Conservation (phyloP, 2,888 invertebrate genomes). For the Nesidiocoris tenuis region DNA sequence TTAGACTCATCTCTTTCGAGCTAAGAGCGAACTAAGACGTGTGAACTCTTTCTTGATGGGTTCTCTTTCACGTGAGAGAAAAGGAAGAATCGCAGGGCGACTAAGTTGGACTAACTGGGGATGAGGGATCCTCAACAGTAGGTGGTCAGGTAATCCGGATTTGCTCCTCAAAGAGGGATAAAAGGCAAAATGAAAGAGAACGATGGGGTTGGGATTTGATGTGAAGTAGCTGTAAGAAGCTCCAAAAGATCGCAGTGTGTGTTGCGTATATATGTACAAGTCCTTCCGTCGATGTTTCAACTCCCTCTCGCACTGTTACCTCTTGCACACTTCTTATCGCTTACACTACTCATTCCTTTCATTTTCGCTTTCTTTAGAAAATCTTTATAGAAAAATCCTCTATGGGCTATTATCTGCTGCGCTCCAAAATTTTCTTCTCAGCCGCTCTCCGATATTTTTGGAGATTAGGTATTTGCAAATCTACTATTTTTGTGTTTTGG, state of each 20-base stretch:
- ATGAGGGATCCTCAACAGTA: slow-evolving; percentile 19
- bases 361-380: not conserved
- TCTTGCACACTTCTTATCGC: not conserved
- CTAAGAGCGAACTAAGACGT: not conserved
- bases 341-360: not conserved
- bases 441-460: too few species aligned
- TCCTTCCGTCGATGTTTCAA: not conserved
- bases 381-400: not conserved
- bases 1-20: too few species aligned
- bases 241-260: not conserved
- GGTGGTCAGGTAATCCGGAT: slow-evolving; percentile 37
- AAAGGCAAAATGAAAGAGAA: slow-evolving; percentile 29
- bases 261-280: not conserved
- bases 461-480: too few species aligned
- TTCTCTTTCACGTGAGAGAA: not conserved
- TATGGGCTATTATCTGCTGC: not conserved
- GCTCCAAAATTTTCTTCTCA: not conserved
- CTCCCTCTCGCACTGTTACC: not conserved
- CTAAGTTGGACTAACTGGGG: not conserved
- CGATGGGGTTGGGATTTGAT: not conserved
- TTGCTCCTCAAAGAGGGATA: slow-evolving; percentile 31
- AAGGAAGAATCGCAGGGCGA: not conserved
- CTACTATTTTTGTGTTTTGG: too few species aligned
- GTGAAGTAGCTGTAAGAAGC: not conserved
- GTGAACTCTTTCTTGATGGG: not conserved